A percentile compares a stretch with the other conserved stretches of the same genome.
Evolutionary conservation across 2,888 invertebrate genomes (phyloP).

Genomic region (Sinodicranocentrus sp.): DNA sequence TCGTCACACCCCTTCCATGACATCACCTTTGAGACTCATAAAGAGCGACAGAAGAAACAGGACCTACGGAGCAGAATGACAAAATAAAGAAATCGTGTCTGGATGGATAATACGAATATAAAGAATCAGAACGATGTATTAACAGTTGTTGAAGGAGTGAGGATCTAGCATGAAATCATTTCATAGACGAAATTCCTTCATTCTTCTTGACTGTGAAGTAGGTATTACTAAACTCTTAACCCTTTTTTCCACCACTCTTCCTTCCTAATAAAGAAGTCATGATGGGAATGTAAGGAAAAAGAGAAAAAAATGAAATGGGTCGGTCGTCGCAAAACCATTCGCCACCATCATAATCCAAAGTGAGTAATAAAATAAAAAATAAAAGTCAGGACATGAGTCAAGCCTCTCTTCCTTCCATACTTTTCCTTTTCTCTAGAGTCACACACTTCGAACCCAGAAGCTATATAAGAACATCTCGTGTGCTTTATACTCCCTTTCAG

Average conservation of each 20-base stretch:
- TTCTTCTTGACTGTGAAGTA: too few species aligned
- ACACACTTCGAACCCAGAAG: background rate
- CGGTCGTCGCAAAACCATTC: conserved; percentile 50
- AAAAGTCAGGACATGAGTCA: conserved; percentile 65
- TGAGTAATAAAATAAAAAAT: conserved; percentile 66
- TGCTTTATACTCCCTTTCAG: too few species aligned
- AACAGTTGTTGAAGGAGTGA: conserved; percentile 19
- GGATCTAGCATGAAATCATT: conserved; percentile 8
- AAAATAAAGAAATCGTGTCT: too few species aligned
- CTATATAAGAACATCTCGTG: too few species aligned
- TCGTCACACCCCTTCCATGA: too few species aligned
- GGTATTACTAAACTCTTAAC: conserved; percentile 38
- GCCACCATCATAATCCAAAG: conserved; percentile 66
- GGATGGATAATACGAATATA: background rate
- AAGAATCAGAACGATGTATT: conserved; percentile 26
- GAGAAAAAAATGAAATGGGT: conserved; percentile 46
- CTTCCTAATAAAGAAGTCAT: conserved; percentile 49
- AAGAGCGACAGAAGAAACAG: too few species aligned
- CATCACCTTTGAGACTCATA: too few species aligned
- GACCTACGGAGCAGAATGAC: background rate
- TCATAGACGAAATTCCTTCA: conserved; percentile 13
- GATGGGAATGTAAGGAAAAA: conserved; percentile 22
- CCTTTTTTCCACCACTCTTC: conserved; percentile 31
- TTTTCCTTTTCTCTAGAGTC: background rate
- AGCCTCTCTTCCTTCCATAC: conserved; percentile 39